Evolutionary conservation across 2,888 invertebrate genomes (phyloP), one percentile per base, ranked within the genome.

Genomic region (Troides helena): DNA sequence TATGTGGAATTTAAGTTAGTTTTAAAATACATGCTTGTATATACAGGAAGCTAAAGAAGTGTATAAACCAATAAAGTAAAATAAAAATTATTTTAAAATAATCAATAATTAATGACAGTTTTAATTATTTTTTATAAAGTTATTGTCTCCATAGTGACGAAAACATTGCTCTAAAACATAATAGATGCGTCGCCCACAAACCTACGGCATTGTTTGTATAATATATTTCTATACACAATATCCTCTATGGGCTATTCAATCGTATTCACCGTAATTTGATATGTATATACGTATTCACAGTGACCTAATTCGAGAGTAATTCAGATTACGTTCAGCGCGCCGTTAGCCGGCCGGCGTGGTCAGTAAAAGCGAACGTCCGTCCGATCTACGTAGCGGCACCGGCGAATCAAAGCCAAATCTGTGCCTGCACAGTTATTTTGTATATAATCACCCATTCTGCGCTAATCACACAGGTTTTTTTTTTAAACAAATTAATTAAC

Each of bases 251-350:
- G n/a, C 21, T 57, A 39, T 23, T 39, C 17, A 43, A 39, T 57
- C 43, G 18, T n/a, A 39, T 36, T n/a, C 58, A 68, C 65, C 65
- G 61, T 69, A 60, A 61, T 61, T 69, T 60, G 23, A 39, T 65
- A 69, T 69, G 69, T 43, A 10, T 39, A 65, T 62, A 65, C 65
- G n/a, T 56, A 56, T 65, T 61, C 67, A 69, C 23, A 65, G 65
- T 65, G 69, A 65, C 65, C 69, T 69, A 69, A 69, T 69, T 65
- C 57, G 36, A 57, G 65, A 61, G 69, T 62, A 65, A 69, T 69
- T 69, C 61, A 69, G 69, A 69, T 69, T 69, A 69, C 57, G 64
- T 58, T 43, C 67, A 62, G 18, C 56, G 67, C 23, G 64, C 69
- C 69, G 69, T 69, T 68, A 63, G 50, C 46, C 63, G 63, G 53